phyloP scores from a whole-genome alignment of 2,888 invertebrate genomes.

The Onchidella celtica region DNA sequence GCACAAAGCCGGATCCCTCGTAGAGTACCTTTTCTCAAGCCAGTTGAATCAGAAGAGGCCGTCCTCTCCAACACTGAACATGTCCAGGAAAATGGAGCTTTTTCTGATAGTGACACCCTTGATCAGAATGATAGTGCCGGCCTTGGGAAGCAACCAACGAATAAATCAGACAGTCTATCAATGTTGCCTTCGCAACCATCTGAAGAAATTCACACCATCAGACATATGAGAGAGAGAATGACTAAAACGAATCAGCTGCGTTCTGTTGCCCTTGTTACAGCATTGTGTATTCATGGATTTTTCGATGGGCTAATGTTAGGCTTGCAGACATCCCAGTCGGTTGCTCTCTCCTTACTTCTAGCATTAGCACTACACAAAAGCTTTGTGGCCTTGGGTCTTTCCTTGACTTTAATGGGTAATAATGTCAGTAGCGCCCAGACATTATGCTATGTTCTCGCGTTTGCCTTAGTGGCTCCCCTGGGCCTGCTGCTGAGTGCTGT shows the following conservation, averaged over 20 bases:
- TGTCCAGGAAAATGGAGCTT: neutral
- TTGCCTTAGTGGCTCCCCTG: slow-evolving; percentile 57
- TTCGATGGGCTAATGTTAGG: slow-evolving; percentile 51
- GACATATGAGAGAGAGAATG: too few relatives aligned
- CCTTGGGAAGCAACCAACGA: neutral
- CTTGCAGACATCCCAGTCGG: slow-evolving; percentile 27
- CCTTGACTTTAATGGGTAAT: slow-evolving; percentile 80
- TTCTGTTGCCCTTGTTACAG: slow-evolving; percentile 44
- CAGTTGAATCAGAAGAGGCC: neutral
- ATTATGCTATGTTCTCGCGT: slow-evolving; percentile 47
- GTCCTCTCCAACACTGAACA: neutral
- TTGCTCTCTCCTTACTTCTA: slow-evolving; percentile 75
- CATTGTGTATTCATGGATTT: slow-evolving; percentile 49
- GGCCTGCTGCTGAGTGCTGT: slow-evolving; percentile 55
- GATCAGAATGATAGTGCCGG: neutral
- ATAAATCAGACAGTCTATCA: neutral
- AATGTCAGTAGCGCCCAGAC: slow-evolving; percentile 15
- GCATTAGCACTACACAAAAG: slow-evolving; percentile 83
- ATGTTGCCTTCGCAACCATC: neutral
- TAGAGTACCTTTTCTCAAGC: neutral
- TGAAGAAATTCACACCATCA: neutral
- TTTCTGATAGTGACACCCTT: neutral
- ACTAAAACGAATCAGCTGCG: slow-evolving; percentile 1
- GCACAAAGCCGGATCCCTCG: neutral
- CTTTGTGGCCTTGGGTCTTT: slow-evolving; percentile 82